Conservation (phyloP, 2,797 vertebrate genomes). For the Crenichthys baileyi region DNA sequence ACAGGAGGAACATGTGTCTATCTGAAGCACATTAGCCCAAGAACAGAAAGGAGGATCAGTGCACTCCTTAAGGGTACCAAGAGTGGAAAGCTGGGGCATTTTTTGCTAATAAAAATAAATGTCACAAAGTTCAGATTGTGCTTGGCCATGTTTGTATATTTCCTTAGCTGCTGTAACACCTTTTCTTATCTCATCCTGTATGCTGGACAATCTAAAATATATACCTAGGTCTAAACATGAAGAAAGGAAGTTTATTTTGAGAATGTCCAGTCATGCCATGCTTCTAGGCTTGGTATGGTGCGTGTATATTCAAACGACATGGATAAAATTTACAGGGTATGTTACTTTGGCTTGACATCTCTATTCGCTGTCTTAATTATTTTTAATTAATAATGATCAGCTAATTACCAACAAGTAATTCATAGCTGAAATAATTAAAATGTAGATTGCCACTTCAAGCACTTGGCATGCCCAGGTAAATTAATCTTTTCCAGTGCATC, state of each 20-base stretch:
- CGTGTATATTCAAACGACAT: not conserved
- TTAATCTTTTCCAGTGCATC: not conserved
- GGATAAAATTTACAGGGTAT: not conserved
- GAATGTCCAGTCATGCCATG: not conserved
- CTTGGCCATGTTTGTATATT: constrained; percentile 16
- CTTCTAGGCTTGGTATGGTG: not conserved
- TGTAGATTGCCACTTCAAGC: not conserved
- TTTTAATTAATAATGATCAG: no score
- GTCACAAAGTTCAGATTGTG: not conserved
- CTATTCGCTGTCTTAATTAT: not conserved
- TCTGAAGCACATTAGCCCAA: constrained; percentile 13
- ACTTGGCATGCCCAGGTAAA: not conserved
- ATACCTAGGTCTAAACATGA: not conserved
- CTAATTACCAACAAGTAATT: no score
- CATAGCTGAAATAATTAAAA: no score
- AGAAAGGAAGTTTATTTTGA: not conserved
- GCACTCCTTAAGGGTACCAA: constrained; percentile 22
- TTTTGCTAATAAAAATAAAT: not conserved
- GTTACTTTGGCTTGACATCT: not conserved
- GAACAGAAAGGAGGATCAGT: constrained; percentile 13
- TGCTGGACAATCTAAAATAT: not conserved
- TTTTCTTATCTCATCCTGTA: not conserved
- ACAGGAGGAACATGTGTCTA: constrained; percentile 25
- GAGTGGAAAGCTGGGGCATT: constrained; percentile 23
- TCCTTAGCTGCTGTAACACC: not conserved